These are phyloP conservation scores for Panthera leo DNA, from an alignment of 2,113 vertebrate genomes.

Conservation along the genomic window DNA sequence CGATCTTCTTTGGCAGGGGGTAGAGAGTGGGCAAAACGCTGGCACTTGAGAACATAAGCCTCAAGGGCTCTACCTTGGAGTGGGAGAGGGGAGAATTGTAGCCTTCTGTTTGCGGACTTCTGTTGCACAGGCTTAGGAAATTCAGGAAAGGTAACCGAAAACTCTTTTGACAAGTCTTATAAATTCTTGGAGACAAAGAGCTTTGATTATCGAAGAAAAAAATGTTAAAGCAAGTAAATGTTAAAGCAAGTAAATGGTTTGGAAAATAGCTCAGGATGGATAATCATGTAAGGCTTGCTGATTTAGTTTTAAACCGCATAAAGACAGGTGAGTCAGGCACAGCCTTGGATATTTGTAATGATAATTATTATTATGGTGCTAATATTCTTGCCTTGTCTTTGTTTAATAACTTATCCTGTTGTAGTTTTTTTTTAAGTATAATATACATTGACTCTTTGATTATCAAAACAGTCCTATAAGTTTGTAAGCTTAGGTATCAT, in stretches of 20 bases:
- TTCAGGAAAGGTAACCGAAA: neutral
- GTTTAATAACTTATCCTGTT: slow-evolving; percentile 49
- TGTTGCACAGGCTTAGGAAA: neutral
- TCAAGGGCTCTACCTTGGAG: neutral
- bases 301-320: slow-evolving; percentile 51
- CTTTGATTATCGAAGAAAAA: slow-evolving; percentile 56
- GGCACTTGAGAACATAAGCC: neutral
- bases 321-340: slow-evolving; percentile 64
- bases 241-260: slow-evolving; percentile 31
- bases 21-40: neutral
- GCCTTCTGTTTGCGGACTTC: neutral
- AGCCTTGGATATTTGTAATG: slow-evolving; percentile 58
- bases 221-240: slow-evolving; percentile 21
- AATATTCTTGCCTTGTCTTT: slow-evolving; percentile 58
- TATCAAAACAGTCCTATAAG: slow-evolving; percentile 41
- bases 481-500: slow-evolving; percentile 24
- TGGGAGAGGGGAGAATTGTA: neutral
- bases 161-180: neutral
- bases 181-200: slow-evolving; percentile 14
- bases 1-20: neutral
- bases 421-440: slow-evolving; percentile 1
- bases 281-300: slow-evolving; percentile 20
- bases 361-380: slow-evolving; percentile 60
- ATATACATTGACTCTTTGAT: slow-evolving; percentile 35
- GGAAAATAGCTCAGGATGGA: slow-evolving; percentile 41